Evolutionary conservation across 1,140 invertebrate genomes (phyloP), one percentile per base, ranked within the genome.

Genomic region (Dendrolimus kikuchii): DNA sequence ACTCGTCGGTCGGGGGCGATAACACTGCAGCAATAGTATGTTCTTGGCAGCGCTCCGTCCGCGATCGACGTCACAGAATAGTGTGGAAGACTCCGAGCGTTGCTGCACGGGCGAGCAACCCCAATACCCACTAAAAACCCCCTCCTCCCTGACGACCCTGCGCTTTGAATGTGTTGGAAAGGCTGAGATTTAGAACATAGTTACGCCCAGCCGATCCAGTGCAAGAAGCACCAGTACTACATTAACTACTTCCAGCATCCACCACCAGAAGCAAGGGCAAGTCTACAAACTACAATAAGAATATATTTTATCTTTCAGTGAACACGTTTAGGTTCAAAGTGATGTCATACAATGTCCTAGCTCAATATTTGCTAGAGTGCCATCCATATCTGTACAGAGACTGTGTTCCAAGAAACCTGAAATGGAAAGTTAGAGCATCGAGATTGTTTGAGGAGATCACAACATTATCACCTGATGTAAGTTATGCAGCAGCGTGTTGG

Each of bases 331-430:
- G 60, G 39, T 85, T 86, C 63, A 71, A 64, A 59, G 71, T 90
- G n/a, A 77, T 96, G 63, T 94, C 92, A 0, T 98, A 97, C 75
- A 98, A 99, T 86, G 92, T 98, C 40, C 81, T 98, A 40, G 93
- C 96, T 0, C 96, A 98, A 83, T 89, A 92, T 60, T 86, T 98
- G 38, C 60, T 98, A 42, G 90, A 94, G 64, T 83, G 90, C 54
- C 94, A 98, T 82, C 73, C 84, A 0, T 89, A 93, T 74, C 84
- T 98, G 4, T 99, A 99, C 67, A 80, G 68, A 46, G 57, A 89
- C 4, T 92, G 93, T 62, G 74, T 91, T 43, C 71, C 74, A 37
- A 57, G 82, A 38, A 88, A 89, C 47, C 81, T 98, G 0, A 74
- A 86, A 3, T 98, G 96, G 95, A 84, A 92, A 6, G 82, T 89